Conservation (phyloP, 2,797 vertebrate genomes). For the Danio choprae region DNA sequence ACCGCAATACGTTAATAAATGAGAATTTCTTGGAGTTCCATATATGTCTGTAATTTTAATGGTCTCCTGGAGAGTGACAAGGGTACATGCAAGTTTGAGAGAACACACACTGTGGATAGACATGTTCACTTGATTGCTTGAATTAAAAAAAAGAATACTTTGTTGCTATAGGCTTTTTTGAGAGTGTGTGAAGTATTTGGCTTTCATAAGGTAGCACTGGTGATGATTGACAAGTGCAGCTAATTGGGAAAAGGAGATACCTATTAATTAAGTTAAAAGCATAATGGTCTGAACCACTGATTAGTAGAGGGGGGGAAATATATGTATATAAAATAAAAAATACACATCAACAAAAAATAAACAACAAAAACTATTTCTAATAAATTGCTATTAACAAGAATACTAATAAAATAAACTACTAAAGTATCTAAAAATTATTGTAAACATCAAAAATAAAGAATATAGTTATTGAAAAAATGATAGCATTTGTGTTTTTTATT, state of each 20-base stretch:
- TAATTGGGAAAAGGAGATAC: not conserved
- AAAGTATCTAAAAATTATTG: too few species aligned
- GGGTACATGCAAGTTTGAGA: not conserved
- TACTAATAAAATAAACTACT: too few species aligned
- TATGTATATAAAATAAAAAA: too few species aligned
- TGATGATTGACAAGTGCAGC: not conserved
- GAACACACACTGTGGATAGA: not conserved
- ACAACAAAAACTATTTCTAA: too few species aligned
- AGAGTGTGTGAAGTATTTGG: not conserved
- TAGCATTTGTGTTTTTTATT: too few species aligned
- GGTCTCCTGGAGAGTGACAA: not conserved
- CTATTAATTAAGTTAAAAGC: not conserved
- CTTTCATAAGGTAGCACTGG: not conserved
- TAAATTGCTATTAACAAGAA: too few species aligned
- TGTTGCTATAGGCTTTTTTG: not conserved
- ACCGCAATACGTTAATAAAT: slow-evolving; percentile 12
- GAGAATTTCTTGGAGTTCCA: slow-evolving; percentile 12
- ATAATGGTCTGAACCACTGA: too few species aligned
- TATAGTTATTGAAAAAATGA: too few species aligned
- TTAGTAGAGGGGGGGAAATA: too few species aligned
- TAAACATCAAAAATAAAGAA: too few species aligned
- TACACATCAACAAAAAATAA: too few species aligned
- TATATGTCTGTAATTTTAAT: slow-evolving; percentile 7
- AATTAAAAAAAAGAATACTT: not conserved
- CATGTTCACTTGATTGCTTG: slow-evolving; percentile 11